These are phyloP conservation scores for Chondrilla cf. caribensis DNA, from an alignment of 37 sponge, comb jelly and placozoan genomes.

Conservation along the genomic window DNA sequence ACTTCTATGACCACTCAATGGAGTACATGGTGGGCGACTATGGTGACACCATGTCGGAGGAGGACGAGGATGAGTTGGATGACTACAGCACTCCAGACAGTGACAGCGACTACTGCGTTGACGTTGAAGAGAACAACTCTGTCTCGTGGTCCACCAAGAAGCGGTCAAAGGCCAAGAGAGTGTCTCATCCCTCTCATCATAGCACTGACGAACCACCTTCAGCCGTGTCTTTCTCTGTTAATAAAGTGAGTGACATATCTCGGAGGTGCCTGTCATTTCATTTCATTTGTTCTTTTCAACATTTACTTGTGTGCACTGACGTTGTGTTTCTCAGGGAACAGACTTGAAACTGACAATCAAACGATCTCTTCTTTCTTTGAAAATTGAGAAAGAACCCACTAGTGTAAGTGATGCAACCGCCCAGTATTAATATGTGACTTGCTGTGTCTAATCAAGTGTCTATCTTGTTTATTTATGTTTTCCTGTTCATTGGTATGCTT, in stretches of 20 bases:
- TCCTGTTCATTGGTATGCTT: no score
- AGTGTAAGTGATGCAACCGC: conserved; percentile 20
- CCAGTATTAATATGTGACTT: no score
- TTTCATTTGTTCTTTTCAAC: no score
- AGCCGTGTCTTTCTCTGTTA: neutral
- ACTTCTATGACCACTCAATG: neutral
- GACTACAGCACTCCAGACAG: neutral
- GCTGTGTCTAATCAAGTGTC: no score
- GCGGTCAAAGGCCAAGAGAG: neutral
- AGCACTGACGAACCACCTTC: neutral
- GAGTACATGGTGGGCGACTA: neutral
- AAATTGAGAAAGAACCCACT: neutral
- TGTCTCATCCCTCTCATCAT: neutral
- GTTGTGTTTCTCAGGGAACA: neutral
- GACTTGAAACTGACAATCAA: conserved; percentile 14
- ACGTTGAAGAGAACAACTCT: neutral
- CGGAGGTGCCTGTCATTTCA: no score
- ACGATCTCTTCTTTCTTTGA: neutral
- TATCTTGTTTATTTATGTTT: no score
- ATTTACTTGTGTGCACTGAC: no score
- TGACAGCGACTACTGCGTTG: conserved; percentile 13
- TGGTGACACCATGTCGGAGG: neutral
- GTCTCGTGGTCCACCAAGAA: neutral
- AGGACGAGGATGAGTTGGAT: neutral
- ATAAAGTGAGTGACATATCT: neutral